Evolutionary conservation across 2,888 invertebrate species (phyloP).

Genomic region (Leptinotarsa peninsularis): DNA sequence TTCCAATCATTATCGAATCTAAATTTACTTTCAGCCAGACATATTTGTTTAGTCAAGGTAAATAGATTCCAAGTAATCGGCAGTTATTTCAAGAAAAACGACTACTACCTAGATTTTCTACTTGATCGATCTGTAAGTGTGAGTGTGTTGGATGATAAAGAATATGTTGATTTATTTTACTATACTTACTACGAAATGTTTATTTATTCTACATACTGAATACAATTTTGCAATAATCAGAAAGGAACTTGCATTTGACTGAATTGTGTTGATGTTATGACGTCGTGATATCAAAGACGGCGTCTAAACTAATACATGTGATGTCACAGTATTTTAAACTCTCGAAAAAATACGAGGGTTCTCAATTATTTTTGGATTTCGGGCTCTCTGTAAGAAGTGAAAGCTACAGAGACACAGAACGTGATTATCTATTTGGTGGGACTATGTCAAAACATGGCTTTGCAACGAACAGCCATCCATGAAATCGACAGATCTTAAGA

Average conservation of each 20-base stretch:
- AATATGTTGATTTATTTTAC: slow-evolving; percentile 3
- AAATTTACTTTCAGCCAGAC: slow-evolving; percentile 21
- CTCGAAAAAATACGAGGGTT: too few relatives aligned
- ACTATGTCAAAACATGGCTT: too few relatives aligned
- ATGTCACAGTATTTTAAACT: too few relatives aligned
- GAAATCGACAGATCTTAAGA: too few relatives aligned
- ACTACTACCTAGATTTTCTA: slow-evolving; percentile 14
- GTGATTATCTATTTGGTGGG: too few relatives aligned
- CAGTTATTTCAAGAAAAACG: slow-evolving; percentile 28
- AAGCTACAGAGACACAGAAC: too few relatives aligned
- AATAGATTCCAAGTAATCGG: slow-evolving; percentile 30
- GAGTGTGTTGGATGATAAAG: slow-evolving; percentile 4
- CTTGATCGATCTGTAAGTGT: not conserved
- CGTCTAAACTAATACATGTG: too few relatives aligned
- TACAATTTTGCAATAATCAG: not conserved
- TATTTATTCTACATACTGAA: slow-evolving; percentile 2
- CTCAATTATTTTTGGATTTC: too few relatives aligned
- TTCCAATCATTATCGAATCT: slow-evolving; percentile 15
- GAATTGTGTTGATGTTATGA: not conserved
- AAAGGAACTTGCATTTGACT: not conserved
- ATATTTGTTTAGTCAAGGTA: slow-evolving; percentile 32
- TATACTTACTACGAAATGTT: slow-evolving; percentile 7
- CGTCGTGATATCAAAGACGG: too few relatives aligned
- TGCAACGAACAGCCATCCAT: too few relatives aligned
- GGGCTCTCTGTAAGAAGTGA: too few relatives aligned